phyloP scores from a whole-genome alignment of 2,113 vertebrate genomes.

The Nannobrachium achirus region DNA sequence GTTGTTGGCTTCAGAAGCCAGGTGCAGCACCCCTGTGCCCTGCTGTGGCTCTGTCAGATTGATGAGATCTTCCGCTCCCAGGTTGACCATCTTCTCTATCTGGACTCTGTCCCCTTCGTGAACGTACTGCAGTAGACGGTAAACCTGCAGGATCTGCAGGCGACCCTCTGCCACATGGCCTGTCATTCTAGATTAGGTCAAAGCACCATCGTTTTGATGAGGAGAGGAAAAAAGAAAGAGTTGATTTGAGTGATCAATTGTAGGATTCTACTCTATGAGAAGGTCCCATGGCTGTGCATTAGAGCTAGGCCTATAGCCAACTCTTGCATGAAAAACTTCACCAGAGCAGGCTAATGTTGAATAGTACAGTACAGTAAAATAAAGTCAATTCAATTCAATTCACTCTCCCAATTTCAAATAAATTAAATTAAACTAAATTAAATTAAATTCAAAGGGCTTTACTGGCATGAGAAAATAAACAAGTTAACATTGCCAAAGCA shows the following conservation, averaged over 20 bases:
- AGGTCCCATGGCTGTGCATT: not conserved
- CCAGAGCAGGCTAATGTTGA: not conserved
- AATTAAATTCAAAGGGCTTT: no score
- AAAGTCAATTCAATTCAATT: no score
- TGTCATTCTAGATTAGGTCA: slow-evolving; percentile 40
- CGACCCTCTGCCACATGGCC: slow-evolving; percentile 70
- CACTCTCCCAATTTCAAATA: no score
- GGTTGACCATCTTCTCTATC: slow-evolving; percentile 83
- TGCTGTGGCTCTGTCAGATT: slow-evolving; percentile 86
- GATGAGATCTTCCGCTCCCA: slow-evolving; percentile 86
- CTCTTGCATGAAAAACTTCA: not conserved
- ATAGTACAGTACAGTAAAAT: not conserved
- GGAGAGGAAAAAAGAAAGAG: not conserved
- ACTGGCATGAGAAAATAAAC: no score
- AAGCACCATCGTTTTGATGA: no score
- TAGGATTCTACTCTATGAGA: no score
- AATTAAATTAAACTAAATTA: no score
- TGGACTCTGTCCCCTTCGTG: slow-evolving; percentile 79
- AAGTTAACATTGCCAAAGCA: no score
- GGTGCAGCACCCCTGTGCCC: slow-evolving; percentile 84
- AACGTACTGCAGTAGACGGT: slow-evolving; percentile 88
- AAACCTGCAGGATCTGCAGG: slow-evolving; percentile 87
- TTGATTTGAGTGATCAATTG: no score
- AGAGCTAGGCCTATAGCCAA: not conserved
- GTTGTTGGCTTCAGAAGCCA: slow-evolving; percentile 84